Evolutionary conservation across 2,797 vertebrate species (phyloP).

Genomic region (Crenuchus spilurus): DNA sequence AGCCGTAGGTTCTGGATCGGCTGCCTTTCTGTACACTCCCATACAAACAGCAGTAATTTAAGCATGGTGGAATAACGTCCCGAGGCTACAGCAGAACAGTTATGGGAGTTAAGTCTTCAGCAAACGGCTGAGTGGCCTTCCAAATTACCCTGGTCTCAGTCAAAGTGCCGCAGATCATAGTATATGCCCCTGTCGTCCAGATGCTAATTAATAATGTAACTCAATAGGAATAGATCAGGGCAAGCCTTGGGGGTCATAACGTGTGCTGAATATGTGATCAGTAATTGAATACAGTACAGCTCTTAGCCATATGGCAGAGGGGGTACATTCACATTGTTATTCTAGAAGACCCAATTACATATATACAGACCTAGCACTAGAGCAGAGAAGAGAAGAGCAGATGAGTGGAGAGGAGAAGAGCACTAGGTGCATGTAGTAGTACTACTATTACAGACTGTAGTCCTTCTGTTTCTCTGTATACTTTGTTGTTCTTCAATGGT

Average conservation of each 20-base stretch:
- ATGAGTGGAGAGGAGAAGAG: no score
- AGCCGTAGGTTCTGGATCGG: slow-evolving; percentile 12
- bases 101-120: not conserved
- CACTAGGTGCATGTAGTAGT: no score
- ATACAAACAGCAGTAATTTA: not conserved
- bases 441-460: no score
- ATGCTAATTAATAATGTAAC: not conserved
- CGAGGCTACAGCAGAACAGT: not conserved
- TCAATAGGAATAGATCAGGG: not conserved
- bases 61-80: slow-evolving; percentile 13
- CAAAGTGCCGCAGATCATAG: not conserved
- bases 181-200: not conserved
- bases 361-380: no score
- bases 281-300: not conserved
- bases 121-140: not conserved
- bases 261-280: not conserved
- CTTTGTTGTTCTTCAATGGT: no score
- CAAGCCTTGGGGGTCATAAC: not conserved
- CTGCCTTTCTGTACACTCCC: slow-evolving; percentile 31
- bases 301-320: not conserved
- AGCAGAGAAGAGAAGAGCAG: no score
- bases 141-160: not conserved
- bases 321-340: no score
- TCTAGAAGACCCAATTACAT: no score
- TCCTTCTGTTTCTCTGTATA: no score